A percentile compares a stretch with the other conserved stretches of the same genome.
Conservation (phyloP, 2,113 vertebrate genomes). For the Taurulus bubalis region DNA sequence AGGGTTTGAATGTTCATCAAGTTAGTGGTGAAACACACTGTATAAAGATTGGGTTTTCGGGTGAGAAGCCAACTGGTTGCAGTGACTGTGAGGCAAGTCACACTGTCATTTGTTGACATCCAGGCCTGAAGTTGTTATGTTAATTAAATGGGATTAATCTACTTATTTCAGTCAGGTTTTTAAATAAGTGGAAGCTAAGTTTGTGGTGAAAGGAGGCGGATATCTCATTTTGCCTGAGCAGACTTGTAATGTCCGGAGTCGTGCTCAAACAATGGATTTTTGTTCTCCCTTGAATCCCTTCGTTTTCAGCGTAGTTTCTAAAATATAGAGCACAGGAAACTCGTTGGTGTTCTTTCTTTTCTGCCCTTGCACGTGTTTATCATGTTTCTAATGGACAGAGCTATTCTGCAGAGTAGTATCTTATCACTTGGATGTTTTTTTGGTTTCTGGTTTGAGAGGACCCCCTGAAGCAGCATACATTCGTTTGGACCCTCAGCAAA, state of each 20-base stretch:
- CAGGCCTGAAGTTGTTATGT: conserved; percentile 22
- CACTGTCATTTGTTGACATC: conserved; percentile 57
- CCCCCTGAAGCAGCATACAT: conserved; percentile 27
- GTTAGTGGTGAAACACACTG: conserved; percentile 15
- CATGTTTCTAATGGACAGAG: conserved; percentile 32
- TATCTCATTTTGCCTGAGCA: conserved; percentile 62
- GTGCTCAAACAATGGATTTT: conserved; percentile 48
- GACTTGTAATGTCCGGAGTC: conserved; percentile 60
- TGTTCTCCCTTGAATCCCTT: conserved; percentile 47
- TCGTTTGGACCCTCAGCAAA: conserved; percentile 63
- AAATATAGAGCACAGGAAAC: conserved; percentile 7
- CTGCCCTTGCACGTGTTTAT: conserved; percentile 6
- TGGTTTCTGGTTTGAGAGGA: conserved; percentile 28
- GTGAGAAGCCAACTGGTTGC: conserved; percentile 36
- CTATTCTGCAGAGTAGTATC: conserved; percentile 29
- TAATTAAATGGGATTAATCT: conserved; percentile 48
- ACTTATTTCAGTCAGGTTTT: conserved; percentile 36
- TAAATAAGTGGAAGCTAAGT: conserved; percentile 47
- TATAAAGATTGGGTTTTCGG: conserved; percentile 21
- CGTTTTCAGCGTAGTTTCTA: conserved; percentile 25
- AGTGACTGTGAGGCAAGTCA: conserved; percentile 22
- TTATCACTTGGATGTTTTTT: conserved; percentile 36
- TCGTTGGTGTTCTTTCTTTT: conserved; percentile 1
- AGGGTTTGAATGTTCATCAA: conserved; percentile 17
- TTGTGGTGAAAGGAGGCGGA: conserved; percentile 49